Evolutionary conservation across 2,113 vertebrate species (phyloP), one percentile per base, ranked within the genome.

Genomic region (Camelus bactrianus): DNA sequence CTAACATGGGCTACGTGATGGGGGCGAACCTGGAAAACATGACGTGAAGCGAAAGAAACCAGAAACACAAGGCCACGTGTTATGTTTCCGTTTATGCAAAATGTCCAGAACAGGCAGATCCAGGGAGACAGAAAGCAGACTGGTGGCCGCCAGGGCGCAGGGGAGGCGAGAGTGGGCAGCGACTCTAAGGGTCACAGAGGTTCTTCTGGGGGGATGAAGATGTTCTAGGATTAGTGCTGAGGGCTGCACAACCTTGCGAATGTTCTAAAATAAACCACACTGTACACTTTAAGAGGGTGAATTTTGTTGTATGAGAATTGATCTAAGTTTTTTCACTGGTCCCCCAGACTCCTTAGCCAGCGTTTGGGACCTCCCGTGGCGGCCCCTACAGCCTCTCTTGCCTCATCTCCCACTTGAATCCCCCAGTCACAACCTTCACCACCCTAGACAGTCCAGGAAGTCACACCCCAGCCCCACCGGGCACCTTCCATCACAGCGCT

Each of bases 1-100:
- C 64, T 35, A 16, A 70, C 7, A 10, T 24, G 2, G 3, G 54
- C 42, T 3, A 13, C 30, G 0, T 12, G 20, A 0, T 1, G 46
- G 38, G 3, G 38, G 3, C 8, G 8, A 19, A 8, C 19, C 38
- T 9, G 28, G 8, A 58, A 91, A 58, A n/a, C 28, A 19, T 10
- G 2, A 14, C 1, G 26, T 16, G 17, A 19, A 24, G 75, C 14
- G 35, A 26, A 48, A 58, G 30, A 20, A 72, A 35, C 38, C 35
- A 7, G 26, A 30, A 14, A 12, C 9, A 32, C 8, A 32, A 58
- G 26, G 22, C 14, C 75, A n/a, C 42, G 1, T 4, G 2, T 4
- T 19, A 13, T 4, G 24, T 12, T 1, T 60, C 62, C 46, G 20
- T 46, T 46, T 1, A 6, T 15, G 3, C 14, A 56, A 50, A 87